A percentile compares a stretch with the other conserved stretches of the same genome.
Evolutionary conservation across 2,797 vertebrate genomes (phyloP).

Genomic region (Pseudopleuronectes americanus): DNA sequence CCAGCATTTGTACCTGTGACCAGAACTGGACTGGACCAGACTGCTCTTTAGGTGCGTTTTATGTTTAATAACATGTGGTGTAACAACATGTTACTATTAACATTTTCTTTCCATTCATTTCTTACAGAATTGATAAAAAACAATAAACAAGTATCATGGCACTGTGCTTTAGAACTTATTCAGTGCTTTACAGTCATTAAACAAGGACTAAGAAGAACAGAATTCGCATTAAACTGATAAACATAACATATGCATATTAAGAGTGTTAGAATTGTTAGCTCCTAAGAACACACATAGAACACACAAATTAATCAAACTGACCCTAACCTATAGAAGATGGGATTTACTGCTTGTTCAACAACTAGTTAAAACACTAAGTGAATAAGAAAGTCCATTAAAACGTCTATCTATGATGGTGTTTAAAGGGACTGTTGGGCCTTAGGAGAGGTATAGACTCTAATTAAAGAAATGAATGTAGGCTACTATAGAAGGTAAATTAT

Average conservation of each 20-base stretch:
- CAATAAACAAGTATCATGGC: too few species aligned
- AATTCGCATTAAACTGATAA: slow-evolving; percentile 25
- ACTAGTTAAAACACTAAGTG: slow-evolving; percentile 12
- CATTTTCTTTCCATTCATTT: background rate
- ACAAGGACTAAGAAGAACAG: slow-evolving; percentile 14
- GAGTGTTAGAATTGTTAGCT: background rate
- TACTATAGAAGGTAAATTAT: too few species aligned
- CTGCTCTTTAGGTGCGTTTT: slow-evolving; percentile 90
- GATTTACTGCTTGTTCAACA: slow-evolving; percentile 8
- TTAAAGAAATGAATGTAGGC: too few species aligned
- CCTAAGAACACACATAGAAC: background rate
- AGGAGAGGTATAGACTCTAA: too few species aligned
- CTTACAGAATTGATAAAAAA: background rate
- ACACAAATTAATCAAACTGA: too few species aligned
- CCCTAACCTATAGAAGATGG: background rate
- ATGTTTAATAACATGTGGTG: slow-evolving; percentile 1
- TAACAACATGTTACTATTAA: background rate
- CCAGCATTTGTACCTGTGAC: slow-evolving; percentile 91
- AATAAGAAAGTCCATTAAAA: too few species aligned
- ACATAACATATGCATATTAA: background rate
- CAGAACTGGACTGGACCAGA: slow-evolving; percentile 96
- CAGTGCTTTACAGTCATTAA: slow-evolving; percentile 22
- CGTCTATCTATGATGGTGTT: too few species aligned
- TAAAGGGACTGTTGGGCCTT: too few species aligned
- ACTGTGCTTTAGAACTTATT: slow-evolving; percentile 10